Evolutionary conservation across 2,113 vertebrate species (phyloP), one percentile per base, ranked within the genome.

Genomic region (Entomyzon cyanotis): DNA sequence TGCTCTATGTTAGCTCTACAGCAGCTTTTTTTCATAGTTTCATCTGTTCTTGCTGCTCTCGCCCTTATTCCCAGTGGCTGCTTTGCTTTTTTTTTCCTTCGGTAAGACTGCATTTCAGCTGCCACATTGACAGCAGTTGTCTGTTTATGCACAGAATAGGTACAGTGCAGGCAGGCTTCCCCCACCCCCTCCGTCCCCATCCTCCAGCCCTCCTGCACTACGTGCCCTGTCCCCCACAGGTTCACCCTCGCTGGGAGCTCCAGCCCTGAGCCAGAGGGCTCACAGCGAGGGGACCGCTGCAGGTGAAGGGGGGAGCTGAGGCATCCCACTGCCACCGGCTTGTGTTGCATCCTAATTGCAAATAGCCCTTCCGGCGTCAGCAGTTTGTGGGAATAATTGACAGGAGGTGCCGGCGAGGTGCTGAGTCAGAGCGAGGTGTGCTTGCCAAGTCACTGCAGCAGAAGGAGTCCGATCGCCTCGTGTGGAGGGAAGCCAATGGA

Each of bases 391-490:
- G 84, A 91, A 95, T 96, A 95, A 96, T 94, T 97, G 97, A 94
- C 96, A 97, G 96, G 95, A 96, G 93, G 92, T 96, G 92, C 95
- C 31, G 49, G 94, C 28, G 84, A 96, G 96, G 92, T 97, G 97
- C 97, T 97, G 97, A 97, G 93, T 97, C 97, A 97, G 97, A 90
- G 94, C 1, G 82, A 96, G 93, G 94, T 93, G 94, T 11, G 92
- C 95, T 95, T 97, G 97, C 97, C 97, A 97, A 97, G 96, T 84
- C 94, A 97, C 96, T 97, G 96, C 97, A 97, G 97, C 96, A 97
- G 96, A 97, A 95, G 94, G 93, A 97, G 76, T 93, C 93, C 12
- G 86, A 89, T 92, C 33, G 90, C 95, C 93, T 90, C 3, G 23
- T 3, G 24, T 89, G 92, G 94, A 96, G 87, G 52, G 64, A 91